phyloP scores from a whole-genome alignment of 2,888 invertebrate species.

The Macrophya alboannulata region DNA sequence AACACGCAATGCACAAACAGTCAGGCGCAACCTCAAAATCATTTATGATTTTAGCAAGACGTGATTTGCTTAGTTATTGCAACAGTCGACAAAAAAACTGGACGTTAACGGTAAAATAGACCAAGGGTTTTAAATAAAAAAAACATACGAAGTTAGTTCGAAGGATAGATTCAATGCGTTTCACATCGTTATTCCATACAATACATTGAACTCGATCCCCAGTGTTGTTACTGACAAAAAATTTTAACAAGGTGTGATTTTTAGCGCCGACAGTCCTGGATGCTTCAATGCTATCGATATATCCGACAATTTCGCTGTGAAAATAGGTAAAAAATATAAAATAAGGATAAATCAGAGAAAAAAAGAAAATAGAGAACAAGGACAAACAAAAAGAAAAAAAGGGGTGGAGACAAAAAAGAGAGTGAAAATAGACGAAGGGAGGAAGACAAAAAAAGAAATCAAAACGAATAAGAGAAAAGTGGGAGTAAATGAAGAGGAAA shows the following conservation, averaged over 20 bases:
- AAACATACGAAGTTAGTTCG: background rate
- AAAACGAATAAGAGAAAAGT: too few species aligned
- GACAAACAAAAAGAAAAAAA: too few species aligned
- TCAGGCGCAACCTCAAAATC: too few species aligned
- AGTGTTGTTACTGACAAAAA: background rate
- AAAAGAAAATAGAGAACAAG: too few species aligned
- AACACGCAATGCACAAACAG: too few species aligned
- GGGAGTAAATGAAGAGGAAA: too few species aligned
- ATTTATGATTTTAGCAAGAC: too few species aligned
- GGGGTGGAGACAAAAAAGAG: too few species aligned
- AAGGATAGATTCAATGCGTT: background rate
- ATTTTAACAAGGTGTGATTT: background rate
- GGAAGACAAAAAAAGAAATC: too few species aligned
- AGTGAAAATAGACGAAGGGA: too few species aligned
- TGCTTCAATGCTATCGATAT: background rate
- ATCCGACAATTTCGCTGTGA: background rate
- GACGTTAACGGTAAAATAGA: background rate
- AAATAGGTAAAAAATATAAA: background rate
- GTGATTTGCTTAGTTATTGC: too few species aligned
- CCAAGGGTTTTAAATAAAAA: background rate
- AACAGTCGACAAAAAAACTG: background rate
- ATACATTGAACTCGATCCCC: slow-evolving; percentile 1
- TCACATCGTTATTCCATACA: background rate
- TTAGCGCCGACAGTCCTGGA: background rate
- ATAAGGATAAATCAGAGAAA: too few species aligned